A percentile compares a stretch with the other conserved stretches of the same genome.
Evolutionary conservation across 2,113 vertebrate genomes (phyloP).

Genomic region (Cavia aperea): DNA sequence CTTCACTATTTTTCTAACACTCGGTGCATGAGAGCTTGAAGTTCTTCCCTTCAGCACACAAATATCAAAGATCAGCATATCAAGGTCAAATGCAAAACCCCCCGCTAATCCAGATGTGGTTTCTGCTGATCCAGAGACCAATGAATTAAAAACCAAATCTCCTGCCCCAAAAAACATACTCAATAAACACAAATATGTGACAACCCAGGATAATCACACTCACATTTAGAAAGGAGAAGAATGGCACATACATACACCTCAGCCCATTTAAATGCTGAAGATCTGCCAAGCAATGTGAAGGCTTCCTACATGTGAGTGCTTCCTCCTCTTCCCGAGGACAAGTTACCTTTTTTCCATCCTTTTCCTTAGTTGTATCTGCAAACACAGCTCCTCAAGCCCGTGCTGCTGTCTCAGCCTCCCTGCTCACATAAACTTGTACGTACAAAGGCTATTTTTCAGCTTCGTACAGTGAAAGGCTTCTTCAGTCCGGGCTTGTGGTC

Average conservation of each 20-base stretch:
- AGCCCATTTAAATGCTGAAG: not conserved
- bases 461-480: not conserved
- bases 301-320: not conserved
- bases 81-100: not conserved
- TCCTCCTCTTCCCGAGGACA: not conserved
- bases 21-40: not conserved
- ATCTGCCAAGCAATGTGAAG: not conserved
- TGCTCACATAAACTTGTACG: not conserved
- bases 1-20: not conserved
- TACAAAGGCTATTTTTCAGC: constrained; percentile 31
- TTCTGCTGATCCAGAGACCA: not conserved
- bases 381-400: not conserved
- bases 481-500: not conserved
- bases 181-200: not conserved
- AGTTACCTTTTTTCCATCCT: not conserved
- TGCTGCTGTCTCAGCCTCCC: not conserved
- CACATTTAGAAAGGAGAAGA: not conserved
- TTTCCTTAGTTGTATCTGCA: not conserved
- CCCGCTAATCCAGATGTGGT: not conserved
- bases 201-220: not conserved
- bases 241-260: too few relatives aligned
- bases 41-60: too few relatives aligned
- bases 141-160: not conserved
- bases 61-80: not conserved
- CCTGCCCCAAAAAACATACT: not conserved